A percentile compares a stretch with the other conserved stretches of the same genome.
Evolutionary conservation across 2,113 vertebrate genomes (phyloP).

Genomic region (Urocitellus parryii): DNA sequence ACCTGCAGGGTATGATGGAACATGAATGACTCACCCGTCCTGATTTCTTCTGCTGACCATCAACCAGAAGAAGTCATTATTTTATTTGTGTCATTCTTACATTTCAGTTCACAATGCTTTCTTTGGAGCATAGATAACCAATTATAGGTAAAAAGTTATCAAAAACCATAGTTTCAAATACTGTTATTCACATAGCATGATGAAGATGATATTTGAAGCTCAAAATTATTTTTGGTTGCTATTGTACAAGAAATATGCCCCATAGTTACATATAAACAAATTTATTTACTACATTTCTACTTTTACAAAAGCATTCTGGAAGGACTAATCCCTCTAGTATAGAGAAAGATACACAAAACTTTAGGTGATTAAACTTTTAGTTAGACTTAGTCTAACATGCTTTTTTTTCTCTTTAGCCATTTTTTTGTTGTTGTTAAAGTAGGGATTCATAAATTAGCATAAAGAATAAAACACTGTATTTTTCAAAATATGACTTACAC

Average conservation of each 20-base stretch:
- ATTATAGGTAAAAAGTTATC: neutral
- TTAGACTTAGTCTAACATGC: conserved; percentile 18
- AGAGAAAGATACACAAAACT: neutral
- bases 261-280: neutral
- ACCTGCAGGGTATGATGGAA: neutral
- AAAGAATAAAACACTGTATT: conserved; percentile 55
- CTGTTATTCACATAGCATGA: neutral
- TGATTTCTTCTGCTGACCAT: neutral
- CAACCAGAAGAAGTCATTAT: neutral
- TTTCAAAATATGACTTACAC: conserved; percentile 67
- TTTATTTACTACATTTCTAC: neutral
- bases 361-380: neutral
- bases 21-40: neutral
- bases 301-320: neutral
- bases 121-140: neutral
- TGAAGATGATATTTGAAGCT: neutral
- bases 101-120: neutral
- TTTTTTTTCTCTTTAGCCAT: conserved; percentile 60
- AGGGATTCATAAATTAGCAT: conserved; percentile 69
- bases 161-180: neutral
- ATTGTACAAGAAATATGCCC: neutral
- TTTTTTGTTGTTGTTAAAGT: conserved; percentile 46
- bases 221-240: conserved; percentile 17
- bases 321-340: neutral
- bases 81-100: neutral